A percentile compares a stretch with the other conserved stretches of the same genome.
These are phyloP conservation scores for Cyclopterus lumpus DNA, from an alignment of 2,797 vertebrate species.

Conservation along the genomic window DNA sequence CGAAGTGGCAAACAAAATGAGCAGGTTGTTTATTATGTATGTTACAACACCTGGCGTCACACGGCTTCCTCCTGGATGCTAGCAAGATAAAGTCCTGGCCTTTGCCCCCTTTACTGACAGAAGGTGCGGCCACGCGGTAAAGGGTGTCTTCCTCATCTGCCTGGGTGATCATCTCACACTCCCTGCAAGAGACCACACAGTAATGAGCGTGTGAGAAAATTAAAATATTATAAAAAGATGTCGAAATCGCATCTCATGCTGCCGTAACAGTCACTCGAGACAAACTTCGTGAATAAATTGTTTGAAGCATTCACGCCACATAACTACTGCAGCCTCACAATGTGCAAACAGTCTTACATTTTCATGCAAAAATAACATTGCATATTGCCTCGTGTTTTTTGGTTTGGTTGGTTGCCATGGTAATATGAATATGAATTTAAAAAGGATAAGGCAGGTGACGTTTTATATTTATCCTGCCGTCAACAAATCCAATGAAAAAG, in stretches of 20 bases:
- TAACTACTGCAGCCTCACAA: neutral
- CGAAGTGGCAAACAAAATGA: neutral
- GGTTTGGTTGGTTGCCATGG: neutral
- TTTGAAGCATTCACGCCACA: neutral
- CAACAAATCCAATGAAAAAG: neutral
- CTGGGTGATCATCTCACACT: conserved; percentile 89
- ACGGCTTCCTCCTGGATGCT: conserved; percentile 91
- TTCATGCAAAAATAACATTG: too few species aligned
- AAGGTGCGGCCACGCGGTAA: conserved; percentile 89
- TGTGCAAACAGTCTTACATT: neutral
- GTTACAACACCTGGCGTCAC: conserved; percentile 85
- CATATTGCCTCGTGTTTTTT: neutral
- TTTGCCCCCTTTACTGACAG: conserved; percentile 81
- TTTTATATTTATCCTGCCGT: neutral
- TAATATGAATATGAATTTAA: neutral
- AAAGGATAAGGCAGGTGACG: neutral
- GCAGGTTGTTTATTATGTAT: neutral
- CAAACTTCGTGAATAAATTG: neutral
- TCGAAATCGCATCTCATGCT: neutral
- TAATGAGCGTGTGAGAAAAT: neutral
- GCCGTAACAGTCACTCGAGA: neutral
- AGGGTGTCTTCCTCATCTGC: conserved; percentile 92
- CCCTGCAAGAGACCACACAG: conserved; percentile 76
- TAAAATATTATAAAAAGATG: neutral
- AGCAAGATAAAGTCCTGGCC: conserved; percentile 93